phyloP scores from a whole-genome alignment of 2,888 invertebrate genomes.

The Amphimallon solstitiale region DNA sequence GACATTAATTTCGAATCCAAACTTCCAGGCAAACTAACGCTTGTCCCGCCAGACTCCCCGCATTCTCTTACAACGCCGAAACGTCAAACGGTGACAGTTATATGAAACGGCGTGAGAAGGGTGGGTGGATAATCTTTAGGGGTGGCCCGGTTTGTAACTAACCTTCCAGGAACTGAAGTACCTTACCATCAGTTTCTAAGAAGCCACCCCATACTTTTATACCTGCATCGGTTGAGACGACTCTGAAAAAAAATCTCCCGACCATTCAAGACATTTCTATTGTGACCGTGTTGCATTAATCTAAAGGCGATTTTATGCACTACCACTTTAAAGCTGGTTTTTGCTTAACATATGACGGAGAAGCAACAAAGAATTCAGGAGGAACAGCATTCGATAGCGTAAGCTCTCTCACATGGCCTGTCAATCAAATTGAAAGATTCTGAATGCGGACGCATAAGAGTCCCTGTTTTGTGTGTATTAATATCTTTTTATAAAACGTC shows the following conservation, averaged over 20 bases:
- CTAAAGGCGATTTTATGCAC: conserved; percentile 21
- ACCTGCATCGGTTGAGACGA: conserved; percentile 42
- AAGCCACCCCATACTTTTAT: conserved; percentile 47
- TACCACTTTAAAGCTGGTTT: conserved; percentile 14
- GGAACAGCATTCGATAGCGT: conserved; percentile 40
- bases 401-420: conserved; percentile 44
- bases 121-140: conserved; percentile 39
- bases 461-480: conserved; percentile 34
- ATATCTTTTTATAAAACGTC: conserved; percentile 24
- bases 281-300: conserved; percentile 12
- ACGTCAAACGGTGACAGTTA: conserved; percentile 43
- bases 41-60: conserved; percentile 14
- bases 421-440: conserved; percentile 42
- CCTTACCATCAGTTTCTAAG: conserved; percentile 42
- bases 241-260: conserved; percentile 39
- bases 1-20: no score
- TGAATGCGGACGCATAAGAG: conserved; percentile 35
- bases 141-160: conserved; percentile 34
- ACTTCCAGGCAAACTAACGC: conserved; percentile 1
- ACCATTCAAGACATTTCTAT: conserved; percentile 23
- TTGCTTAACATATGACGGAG: conserved; percentile 14
- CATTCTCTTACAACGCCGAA: conserved; percentile 16
- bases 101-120: conserved; percentile 44
- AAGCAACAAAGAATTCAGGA: conserved; percentile 44
- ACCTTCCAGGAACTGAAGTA: conserved; percentile 42